A percentile compares a stretch with the other conserved stretches of the same genome.
Conservation (phyloP, 1,140 invertebrate species). For the Rhopalosiphum padi region DNA sequence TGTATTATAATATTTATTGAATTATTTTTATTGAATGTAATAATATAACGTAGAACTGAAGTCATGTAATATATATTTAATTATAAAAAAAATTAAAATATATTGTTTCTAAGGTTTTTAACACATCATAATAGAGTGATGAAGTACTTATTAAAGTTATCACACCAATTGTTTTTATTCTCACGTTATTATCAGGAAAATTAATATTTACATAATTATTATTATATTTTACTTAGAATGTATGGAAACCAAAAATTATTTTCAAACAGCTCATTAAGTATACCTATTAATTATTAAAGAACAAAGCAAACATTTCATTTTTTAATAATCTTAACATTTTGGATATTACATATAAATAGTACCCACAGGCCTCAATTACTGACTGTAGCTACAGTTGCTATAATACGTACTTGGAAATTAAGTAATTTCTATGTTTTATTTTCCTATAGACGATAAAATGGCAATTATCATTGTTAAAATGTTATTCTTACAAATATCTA, state of each 20-base stretch:
- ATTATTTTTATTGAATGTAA: neutral
- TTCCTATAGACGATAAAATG: neutral
- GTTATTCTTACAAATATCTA: neutral
- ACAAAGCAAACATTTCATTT: neutral
- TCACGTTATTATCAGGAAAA: neutral
- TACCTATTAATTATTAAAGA: neutral
- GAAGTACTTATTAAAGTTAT: neutral
- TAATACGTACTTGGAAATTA: neutral
- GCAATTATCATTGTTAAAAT: constrained; percentile 10
- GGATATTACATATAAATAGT: neutral
- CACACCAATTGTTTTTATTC: neutral
- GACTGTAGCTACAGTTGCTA: neutral
- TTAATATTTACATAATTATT: neutral
- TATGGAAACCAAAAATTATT: neutral
- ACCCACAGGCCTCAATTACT: neutral
- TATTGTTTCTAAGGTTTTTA: neutral
- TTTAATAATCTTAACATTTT: neutral
- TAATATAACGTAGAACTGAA: neutral
- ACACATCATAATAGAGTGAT: neutral
- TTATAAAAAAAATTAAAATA: neutral
- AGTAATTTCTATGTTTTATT: constrained; percentile 18
- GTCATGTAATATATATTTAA: neutral
- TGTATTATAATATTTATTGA: neutral
- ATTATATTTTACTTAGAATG: neutral
- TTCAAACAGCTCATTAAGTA: constrained; percentile 1